phyloP scores from a whole-genome alignment of 2,113 vertebrate species.

The Calyptommatus sinebrachiatus region DNA sequence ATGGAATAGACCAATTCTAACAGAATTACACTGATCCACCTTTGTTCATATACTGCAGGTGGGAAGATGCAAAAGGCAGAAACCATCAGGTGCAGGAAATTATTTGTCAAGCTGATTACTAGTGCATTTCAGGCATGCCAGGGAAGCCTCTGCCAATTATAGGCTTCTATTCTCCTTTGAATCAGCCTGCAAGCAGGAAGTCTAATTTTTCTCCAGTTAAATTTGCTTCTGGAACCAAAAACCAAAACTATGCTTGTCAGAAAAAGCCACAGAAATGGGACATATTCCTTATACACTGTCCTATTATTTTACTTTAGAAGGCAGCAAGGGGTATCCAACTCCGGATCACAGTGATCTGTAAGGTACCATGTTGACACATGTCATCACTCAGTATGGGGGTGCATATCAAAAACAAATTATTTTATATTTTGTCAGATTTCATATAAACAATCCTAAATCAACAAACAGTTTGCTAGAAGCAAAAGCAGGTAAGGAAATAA shows the following conservation, averaged over 20 bases:
- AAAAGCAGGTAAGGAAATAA: neutral
- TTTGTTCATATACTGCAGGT: constrained; percentile 28
- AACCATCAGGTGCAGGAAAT: constrained; percentile 33
- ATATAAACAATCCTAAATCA: neutral
- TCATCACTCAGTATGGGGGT: neutral
- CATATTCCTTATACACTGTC: neutral
- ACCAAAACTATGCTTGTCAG: constrained; percentile 3
- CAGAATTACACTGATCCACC: constrained; percentile 25
- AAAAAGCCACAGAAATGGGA: constrained; percentile 11
- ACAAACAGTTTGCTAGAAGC: neutral
- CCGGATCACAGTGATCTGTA: neutral
- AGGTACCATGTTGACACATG: neutral
- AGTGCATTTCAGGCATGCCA: constrained; percentile 25
- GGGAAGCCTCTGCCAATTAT: constrained; percentile 30
- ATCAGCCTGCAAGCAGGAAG: neutral
- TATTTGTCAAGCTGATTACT: constrained; percentile 32
- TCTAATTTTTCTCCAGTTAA: constrained; percentile 23
- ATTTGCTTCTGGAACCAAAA: constrained; percentile 5
- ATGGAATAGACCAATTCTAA: constrained; percentile 11
- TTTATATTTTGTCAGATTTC: neutral
- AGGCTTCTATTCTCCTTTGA: constrained; percentile 16
- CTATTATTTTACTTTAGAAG: neutral
- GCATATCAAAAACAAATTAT: neutral
- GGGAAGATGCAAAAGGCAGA: constrained; percentile 30
- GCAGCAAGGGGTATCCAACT: neutral